Evolutionary conservation across 2,113 vertebrate species (phyloP).

Genomic region (Gymnocephalus cernua): DNA sequence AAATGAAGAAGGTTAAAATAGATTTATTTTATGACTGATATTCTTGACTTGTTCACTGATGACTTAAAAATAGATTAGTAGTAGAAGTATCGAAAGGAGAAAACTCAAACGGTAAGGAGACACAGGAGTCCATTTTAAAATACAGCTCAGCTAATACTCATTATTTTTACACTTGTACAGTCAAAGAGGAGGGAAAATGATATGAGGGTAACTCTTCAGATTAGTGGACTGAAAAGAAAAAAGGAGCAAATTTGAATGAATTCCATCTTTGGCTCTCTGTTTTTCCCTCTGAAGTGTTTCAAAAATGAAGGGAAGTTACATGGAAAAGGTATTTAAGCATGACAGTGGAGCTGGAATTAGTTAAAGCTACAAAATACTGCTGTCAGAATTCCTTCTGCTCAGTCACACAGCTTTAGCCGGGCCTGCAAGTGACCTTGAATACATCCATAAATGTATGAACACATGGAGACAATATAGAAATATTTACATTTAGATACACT

Average conservation of each 20-base stretch:
- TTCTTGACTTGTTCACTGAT: constrained; percentile 19
- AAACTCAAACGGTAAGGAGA: constrained; percentile 19
- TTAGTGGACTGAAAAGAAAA: constrained; percentile 61
- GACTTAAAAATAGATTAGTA: constrained; percentile 33
- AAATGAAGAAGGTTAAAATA: constrained; percentile 11
- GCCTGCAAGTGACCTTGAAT: constrained; percentile 71
- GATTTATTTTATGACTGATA: constrained; percentile 6
- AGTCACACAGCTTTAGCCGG: constrained; percentile 57
- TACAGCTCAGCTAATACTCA: constrained; percentile 58
- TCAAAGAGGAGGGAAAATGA: constrained; percentile 53
- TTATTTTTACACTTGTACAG: constrained; percentile 71
- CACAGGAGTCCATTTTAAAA: constrained; percentile 60
- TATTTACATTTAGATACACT: constrained; percentile 76
- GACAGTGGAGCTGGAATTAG: constrained; percentile 72
- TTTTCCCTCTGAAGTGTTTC: constrained; percentile 67
- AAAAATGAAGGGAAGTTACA: constrained; percentile 67
- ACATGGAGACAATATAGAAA: constrained; percentile 57
- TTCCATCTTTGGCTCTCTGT: constrained; percentile 56
- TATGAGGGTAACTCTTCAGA: constrained; percentile 57
- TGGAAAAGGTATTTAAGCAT: constrained; percentile 78
- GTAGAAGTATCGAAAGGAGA: not conserved
- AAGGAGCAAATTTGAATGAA: constrained; percentile 51
- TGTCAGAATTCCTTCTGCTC: constrained; percentile 73
- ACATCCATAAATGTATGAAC: constrained; percentile 78
- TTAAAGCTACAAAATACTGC: constrained; percentile 71